A percentile compares a stretch with the other conserved stretches of the same genome.
These are phyloP conservation scores for Pegea sp. DNA, from an alignment of 23 tunicate species.

Conservation along the genomic window DNA sequence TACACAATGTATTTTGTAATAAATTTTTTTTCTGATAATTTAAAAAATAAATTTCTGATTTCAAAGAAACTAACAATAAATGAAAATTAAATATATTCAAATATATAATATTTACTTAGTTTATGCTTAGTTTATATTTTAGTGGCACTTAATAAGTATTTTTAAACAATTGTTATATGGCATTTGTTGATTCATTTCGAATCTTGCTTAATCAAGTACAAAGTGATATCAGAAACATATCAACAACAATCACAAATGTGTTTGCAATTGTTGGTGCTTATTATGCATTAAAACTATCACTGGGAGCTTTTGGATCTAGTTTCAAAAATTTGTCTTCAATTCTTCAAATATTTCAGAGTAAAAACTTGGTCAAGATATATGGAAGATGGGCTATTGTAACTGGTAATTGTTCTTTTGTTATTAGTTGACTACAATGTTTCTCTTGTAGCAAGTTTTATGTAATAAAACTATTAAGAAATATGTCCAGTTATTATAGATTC, in stretches of 20 bases:
- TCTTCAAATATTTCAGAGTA: too few species aligned
- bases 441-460: neutral
- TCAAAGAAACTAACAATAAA: too few species aligned
- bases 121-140: too few species aligned
- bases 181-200: constrained; percentile 30
- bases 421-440: neutral
- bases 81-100: too few species aligned
- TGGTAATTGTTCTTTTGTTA: constrained; percentile 10
- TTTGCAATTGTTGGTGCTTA: constrained; percentile 55
- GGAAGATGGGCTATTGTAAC: constrained; percentile 84
- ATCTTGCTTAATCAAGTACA: constrained; percentile 22
- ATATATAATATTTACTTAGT: too few species aligned
- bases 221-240: constrained; percentile 4
- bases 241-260: constrained; percentile 6
- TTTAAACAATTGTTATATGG: too few species aligned
- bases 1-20: too few species aligned
- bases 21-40: too few species aligned
- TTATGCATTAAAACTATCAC: constrained; percentile 30
- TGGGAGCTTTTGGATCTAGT: neutral
- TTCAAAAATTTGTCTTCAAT: too few species aligned
- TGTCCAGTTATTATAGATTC: too few species aligned
- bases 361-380: constrained; percentile 36
- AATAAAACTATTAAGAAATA: neutral
- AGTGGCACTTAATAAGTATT: too few species aligned
- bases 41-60: too few species aligned